Evolutionary conservation across 2,113 vertebrate species (phyloP), one percentile per base, ranked within the genome.

Genomic region (Chamaea fasciata): DNA sequence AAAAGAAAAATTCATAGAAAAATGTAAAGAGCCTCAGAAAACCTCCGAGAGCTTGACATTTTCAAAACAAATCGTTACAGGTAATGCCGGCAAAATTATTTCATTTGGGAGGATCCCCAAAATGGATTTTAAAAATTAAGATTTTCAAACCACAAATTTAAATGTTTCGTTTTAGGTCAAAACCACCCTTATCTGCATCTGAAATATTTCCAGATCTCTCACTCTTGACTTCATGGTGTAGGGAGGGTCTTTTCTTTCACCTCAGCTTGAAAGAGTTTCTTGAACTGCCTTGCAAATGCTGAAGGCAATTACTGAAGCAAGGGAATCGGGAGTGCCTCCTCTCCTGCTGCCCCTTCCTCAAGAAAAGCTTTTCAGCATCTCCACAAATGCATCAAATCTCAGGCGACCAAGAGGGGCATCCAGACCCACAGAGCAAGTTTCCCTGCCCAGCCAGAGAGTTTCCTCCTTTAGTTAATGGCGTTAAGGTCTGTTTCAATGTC

Each of bases 361-460:
- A 79, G 63, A 92, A 93, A 95, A 88, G 41, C 55, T 46, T 95
- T 93, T 91, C 90, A 93, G 53, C 57, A 65, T 46, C 49, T 64
- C 57, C 28, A 46, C 13, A 65, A 85, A 5, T 24, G 30, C n/a
- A 67, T 30, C 15, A 75, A 50, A 64, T 16, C 31, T 82, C 76
- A 67, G 39, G 26, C 20, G 24, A 15, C n/a, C 35, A 52, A 55
- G 37, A 22, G 24, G 27, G 64, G 31, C 55, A 83, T 28, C 53
- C 62, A 73, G 70, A 87, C 55, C 44, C 18, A 2, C 33, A 64
- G 62, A 64, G 44, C 44, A 79, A 78, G 8, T 88, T 95, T 69
- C 37, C 59, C 41, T 85, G 23, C 67, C 49, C 57, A 83, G 13
- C 14, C 7, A 75, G 28, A 57, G 27, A 3, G 18, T 86, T 90